Percentiles rank a stretch among this genome's conserved stretches.
Evolutionary conservation across 1,140 invertebrate species (phyloP).

Genomic region (Potamilus streckersoni): DNA sequence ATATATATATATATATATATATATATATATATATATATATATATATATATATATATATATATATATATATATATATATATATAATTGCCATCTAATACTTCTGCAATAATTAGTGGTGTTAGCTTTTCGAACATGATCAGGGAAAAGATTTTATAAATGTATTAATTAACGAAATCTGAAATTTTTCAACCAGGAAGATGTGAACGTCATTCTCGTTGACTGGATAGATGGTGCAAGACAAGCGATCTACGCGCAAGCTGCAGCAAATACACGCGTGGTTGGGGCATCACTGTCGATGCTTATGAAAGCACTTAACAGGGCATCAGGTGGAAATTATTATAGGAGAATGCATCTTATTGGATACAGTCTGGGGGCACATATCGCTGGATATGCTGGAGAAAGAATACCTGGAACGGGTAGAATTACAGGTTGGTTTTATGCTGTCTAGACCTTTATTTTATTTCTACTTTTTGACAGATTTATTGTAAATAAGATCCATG

Average conservation of each 20-base stretch:
- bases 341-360: slow-evolving; percentile 80
- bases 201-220: slow-evolving; percentile 91
- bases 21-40: too few relatives aligned
- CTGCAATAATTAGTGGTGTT: too few relatives aligned
- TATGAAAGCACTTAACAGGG: slow-evolving; percentile 57
- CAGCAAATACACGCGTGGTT: slow-evolving; percentile 90
- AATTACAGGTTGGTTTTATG: slow-evolving; percentile 72
- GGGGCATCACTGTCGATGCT: slow-evolving; percentile 89
- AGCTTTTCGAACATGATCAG: too few relatives aligned
- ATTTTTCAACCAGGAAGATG: slow-evolving; percentile 30
- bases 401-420: slow-evolving; percentile 83
- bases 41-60: too few relatives aligned
- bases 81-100: too few relatives aligned
- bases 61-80: too few relatives aligned
- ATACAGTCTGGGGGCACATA: slow-evolving; percentile 90
- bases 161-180: too few relatives aligned
- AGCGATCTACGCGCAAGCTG: slow-evolving; percentile 87
- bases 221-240: slow-evolving; percentile 85
- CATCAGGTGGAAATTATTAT: slow-evolving; percentile 24
- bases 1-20: too few relatives aligned
- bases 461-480: not conserved
- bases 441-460: not conserved
- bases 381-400: slow-evolving; percentile 88
- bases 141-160: too few relatives aligned
- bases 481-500: not conserved